Evolutionary conservation across 2,797 vertebrate genomes (phyloP).

Genomic region (Centropyge bicolor): DNA sequence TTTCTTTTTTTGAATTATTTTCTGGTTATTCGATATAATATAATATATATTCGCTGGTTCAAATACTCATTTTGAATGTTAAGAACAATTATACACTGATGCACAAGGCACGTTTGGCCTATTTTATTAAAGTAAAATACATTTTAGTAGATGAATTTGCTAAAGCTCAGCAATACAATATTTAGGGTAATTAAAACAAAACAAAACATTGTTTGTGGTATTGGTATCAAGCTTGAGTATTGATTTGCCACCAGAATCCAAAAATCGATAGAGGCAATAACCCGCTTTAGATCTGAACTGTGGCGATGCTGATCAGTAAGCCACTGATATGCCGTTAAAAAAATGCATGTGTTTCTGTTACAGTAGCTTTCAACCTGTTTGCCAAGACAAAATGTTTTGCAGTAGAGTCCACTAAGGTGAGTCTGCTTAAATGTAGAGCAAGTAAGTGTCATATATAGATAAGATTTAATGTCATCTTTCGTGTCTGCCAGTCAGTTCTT

Average conservation of each 20-base stretch:
- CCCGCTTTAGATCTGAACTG: background rate
- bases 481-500: background rate
- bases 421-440: background rate
- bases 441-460: background rate
- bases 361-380: background rate
- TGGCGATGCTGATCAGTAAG: background rate
- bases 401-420: background rate
- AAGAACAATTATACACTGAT: background rate
- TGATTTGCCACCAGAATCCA: background rate
- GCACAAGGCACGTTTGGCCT: background rate
- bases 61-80: background rate
- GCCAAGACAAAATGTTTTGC: background rate
- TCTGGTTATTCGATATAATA: no score
- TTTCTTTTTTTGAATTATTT: background rate
- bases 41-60: no score
- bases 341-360: background rate
- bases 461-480: background rate
- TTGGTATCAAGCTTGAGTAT: background rate
- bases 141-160: background rate
- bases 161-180: background rate
- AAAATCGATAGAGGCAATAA: background rate
- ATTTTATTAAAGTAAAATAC: background rate
- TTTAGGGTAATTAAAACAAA: background rate
- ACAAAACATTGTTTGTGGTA: background rate
- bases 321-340: background rate